phyloP scores from a whole-genome alignment of 2,113 vertebrate genomes.

The Bostrychus sinensis region DNA sequence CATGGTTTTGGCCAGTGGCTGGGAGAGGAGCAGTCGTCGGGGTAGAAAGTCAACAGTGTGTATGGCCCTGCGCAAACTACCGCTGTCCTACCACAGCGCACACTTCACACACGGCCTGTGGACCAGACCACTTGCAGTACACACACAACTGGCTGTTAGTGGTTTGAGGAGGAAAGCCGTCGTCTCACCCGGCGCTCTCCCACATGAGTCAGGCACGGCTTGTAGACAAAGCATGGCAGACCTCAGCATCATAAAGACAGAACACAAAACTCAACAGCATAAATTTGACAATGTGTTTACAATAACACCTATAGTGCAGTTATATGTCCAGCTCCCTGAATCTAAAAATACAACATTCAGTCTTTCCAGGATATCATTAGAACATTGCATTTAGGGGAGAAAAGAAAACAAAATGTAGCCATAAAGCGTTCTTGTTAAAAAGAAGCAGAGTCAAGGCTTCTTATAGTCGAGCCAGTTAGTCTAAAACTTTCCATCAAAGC shows the following conservation, averaged over 20 bases:
- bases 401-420: slow-evolving; percentile 45
- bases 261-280: not conserved
- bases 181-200: slow-evolving; percentile 60
- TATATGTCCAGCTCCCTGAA: not conserved
- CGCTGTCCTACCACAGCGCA: slow-evolving; percentile 61
- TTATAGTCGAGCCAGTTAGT: slow-evolving; percentile 64
- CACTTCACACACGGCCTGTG: slow-evolving; percentile 67
- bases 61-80: slow-evolving; percentile 33
- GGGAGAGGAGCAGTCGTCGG: slow-evolving; percentile 42
- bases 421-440: slow-evolving; percentile 63
- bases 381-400: slow-evolving; percentile 44
- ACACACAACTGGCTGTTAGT: slow-evolving; percentile 72
- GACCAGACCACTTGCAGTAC: slow-evolving; percentile 67
- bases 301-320: not conserved
- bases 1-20: slow-evolving; percentile 41
- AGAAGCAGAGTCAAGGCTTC: slow-evolving; percentile 48
- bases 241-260: slow-evolving; percentile 52
- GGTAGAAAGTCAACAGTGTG: slow-evolving; percentile 58
- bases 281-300: not conserved
- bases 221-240: slow-evolving; percentile 54
- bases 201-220: slow-evolving; percentile 58
- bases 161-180: slow-evolving; percentile 64
- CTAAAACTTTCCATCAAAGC: slow-evolving; percentile 74
- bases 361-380: slow-evolving; percentile 45
- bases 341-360: slow-evolving; percentile 16